Base-by-base conservation (phyloP, 2,797 vertebrate genomes). In the Chelmon rostratus region DNA sequence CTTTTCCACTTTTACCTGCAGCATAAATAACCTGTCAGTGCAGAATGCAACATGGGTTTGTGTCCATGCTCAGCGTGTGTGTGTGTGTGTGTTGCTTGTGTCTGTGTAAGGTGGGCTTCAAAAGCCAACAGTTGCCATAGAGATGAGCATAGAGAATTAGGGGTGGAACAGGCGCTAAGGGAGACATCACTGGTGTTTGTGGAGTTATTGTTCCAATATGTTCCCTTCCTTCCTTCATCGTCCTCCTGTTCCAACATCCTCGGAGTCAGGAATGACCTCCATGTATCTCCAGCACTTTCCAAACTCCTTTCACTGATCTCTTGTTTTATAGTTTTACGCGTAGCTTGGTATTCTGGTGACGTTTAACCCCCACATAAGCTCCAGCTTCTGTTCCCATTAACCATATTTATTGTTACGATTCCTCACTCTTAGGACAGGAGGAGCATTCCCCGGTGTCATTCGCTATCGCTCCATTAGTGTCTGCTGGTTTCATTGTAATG, bases 101-200 rank as follows among this genome's bases (percentile, higher is more conserved):
- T 57, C 46, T 68, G 66, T 13, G 65, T 67, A 57, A 49, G 54
- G 65, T 66, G 82, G 68, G 74, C 69, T 84, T 90, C 46, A 78
- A 89, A 92, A 90, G 78, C 86, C 74, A 49, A 52, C 57, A 67
- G 94, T 95, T 95, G 89, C 93, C 86, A 95, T 95, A 84, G 95
- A 90, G 85, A 95, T 86, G 12, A 87, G 87, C 85, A 84, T 42
- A 69, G 86, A 89, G 84, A 89, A 82, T 84, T 15, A 91, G 61
- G 82, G 80, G 56, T 79, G 75, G 85, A 92, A 86, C 44, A 76
- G 75, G 56, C 54, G 19, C 86, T 80, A 21, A 65, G 83, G 90
- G 89, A 90, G 78, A 92, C 84, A 86, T 91, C 83, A 61, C 63
- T 8, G 5, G 49, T 81, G 85, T 89, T 92, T 88, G 78, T 84